Evolutionary conservation across 2,888 invertebrate genomes (phyloP).

Genomic region (Brachyptera putata): DNA sequence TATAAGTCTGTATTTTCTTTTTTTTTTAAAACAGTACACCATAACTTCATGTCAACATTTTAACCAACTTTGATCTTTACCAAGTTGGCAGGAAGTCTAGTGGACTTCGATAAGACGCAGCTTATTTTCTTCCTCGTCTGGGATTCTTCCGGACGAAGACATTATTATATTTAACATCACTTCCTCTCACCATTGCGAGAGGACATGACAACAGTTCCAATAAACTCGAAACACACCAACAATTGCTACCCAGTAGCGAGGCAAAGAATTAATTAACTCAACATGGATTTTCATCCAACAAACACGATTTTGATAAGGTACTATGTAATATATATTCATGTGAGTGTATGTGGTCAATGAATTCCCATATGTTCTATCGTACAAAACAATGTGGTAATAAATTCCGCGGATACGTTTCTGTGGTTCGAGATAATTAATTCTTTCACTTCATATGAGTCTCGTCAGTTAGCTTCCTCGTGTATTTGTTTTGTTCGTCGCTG

Average conservation of each 20-base stretch:
- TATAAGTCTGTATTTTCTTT: too few species aligned
- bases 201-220: constrained; percentile 2
- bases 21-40: not conserved
- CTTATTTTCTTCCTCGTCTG: not conserved
- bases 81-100: too few species aligned
- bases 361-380: too few species aligned
- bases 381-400: not conserved
- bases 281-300: too few species aligned
- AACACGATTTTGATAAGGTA: too few species aligned
- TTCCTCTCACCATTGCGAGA: not conserved
- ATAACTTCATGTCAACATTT: constrained; percentile 7
- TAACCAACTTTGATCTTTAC: not conserved
- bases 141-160: not conserved
- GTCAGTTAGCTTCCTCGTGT: too few species aligned
- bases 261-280: too few species aligned
- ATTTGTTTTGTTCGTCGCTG: not conserved
- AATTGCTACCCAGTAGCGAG: too few species aligned
- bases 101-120: not conserved
- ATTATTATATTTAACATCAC: not conserved
- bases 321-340: too few species aligned
- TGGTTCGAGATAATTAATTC: too few species aligned
- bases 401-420: not conserved
- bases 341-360: too few species aligned
- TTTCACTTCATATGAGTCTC: too few species aligned
- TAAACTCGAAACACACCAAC: not conserved